Conservation (phyloP, 2,888 invertebrate species). For the Lysandra bellargus region DNA sequence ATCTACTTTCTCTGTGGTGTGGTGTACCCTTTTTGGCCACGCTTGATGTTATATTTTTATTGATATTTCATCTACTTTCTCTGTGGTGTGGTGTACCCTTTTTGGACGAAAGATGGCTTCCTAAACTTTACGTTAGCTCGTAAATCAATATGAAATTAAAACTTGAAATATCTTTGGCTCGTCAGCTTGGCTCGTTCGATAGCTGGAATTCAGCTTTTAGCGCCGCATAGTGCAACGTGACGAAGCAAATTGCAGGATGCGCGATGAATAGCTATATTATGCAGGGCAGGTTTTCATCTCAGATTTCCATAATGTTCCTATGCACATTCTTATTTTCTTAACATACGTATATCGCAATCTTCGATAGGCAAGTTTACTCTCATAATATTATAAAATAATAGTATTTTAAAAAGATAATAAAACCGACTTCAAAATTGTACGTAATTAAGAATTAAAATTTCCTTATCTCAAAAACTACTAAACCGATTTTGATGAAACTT, state of each 20-base stretch:
- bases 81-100: background rate
- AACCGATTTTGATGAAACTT: no score
- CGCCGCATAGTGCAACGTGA: slow-evolving; percentile 14
- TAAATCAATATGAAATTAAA: slow-evolving; percentile 1
- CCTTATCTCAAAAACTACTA: no score
- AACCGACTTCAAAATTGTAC: no score
- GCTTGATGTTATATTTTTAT: no score
- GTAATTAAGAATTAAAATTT: no score
- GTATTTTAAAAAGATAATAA: no score
- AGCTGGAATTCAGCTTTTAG: slow-evolving; percentile 4
- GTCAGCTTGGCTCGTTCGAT: background rate
- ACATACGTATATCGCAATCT: background rate
- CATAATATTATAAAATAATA: background rate
- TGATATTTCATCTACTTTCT: background rate
- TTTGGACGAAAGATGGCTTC: background rate
- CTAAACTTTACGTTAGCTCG: background rate
- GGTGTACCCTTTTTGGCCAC: no score
- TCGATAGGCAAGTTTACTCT: background rate
- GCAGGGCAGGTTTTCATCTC: slow-evolving; percentile 1
- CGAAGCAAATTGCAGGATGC: background rate
- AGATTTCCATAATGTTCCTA: background rate
- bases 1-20: no score
- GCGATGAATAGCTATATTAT: slow-evolving; percentile 5
- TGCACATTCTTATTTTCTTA: no score
- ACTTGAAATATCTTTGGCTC: background rate